Percentiles rank a stretch among this genome's conserved stretches.
phyloP scores from a whole-genome alignment of 2,888 invertebrate species.

The Salpingus planirostris region DNA sequence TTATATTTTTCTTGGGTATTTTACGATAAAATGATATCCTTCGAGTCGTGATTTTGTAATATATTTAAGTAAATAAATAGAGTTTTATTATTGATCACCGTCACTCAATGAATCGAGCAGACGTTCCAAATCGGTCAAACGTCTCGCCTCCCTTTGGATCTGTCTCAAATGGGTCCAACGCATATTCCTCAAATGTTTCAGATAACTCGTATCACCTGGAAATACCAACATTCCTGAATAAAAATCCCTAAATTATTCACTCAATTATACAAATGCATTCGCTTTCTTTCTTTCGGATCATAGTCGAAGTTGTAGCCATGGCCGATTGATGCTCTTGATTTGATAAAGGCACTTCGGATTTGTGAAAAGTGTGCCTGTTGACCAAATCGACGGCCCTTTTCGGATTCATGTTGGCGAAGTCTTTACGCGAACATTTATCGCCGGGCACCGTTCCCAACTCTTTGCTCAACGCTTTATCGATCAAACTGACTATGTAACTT shows the following conservation, averaged over 20 bases:
- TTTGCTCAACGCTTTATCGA: slow-evolving; percentile 41
- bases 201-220: too few species aligned
- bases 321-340: too few species aligned
- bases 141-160: slow-evolving; percentile 41
- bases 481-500: slow-evolving; percentile 42
- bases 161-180: slow-evolving; percentile 43
- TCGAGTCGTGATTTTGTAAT: slow-evolving; percentile 15
- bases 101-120: slow-evolving; percentile 35
- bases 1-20: too few species aligned
- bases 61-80: slow-evolving; percentile 12
- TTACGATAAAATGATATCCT: too few species aligned
- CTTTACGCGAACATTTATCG: slow-evolving; percentile 14
- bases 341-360: too few species aligned
- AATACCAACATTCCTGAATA: too few species aligned
- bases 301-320: too few species aligned
- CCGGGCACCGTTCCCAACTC: slow-evolving; percentile 37
- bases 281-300: too few species aligned
- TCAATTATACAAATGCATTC: too few species aligned
- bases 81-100: too few species aligned
- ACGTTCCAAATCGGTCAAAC: slow-evolving; percentile 40
- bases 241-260: too few species aligned
- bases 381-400: slow-evolving; percentile 29
- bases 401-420: slow-evolving; percentile 25
- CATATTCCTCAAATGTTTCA: slow-evolving; percentile 40
- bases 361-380: slow-evolving; percentile 22